phyloP scores from a whole-genome alignment of 2,888 invertebrate genomes.

The Temnothorax unifasciatus region DNA sequence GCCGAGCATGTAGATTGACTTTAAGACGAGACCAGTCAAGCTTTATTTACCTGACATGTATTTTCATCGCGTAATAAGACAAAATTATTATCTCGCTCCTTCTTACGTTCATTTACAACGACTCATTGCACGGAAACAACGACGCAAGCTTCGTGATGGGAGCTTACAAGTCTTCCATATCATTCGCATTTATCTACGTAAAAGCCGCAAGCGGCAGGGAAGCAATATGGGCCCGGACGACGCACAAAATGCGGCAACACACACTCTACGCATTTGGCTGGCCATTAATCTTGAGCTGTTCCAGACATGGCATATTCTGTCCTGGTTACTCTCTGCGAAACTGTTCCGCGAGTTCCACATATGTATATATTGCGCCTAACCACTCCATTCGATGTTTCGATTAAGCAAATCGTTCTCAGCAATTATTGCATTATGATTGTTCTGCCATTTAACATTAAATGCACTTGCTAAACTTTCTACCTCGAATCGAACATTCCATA shows the following conservation, averaged over 20 bases:
- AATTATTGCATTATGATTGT: conserved; percentile 48
- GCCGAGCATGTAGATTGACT: background rate
- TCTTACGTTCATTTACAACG: conserved; percentile 40
- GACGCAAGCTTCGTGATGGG: conserved; percentile 25
- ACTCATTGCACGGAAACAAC: conserved; percentile 43
- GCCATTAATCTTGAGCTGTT: conserved; percentile 79
- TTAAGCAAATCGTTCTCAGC: conserved; percentile 35
- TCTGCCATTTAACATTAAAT: conserved; percentile 33
- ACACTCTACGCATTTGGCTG: conserved; percentile 73
- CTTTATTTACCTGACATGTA: background rate
- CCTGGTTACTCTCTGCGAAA: conserved; percentile 25
- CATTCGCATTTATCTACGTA: conserved; percentile 60
- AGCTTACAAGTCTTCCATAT: conserved; percentile 53
- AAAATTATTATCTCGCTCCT: conserved; percentile 10
- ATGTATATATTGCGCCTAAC: background rate
- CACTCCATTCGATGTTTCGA: background rate
- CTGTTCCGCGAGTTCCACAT: background rate
- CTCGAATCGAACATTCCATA: background rate
- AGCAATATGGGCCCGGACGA: conserved; percentile 38
- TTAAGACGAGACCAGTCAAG: background rate
- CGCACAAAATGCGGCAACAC: conserved; percentile 71
- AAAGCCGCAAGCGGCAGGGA: conserved; percentile 50
- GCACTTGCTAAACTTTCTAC: conserved; percentile 3
- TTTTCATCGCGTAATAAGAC: conserved; percentile 11
- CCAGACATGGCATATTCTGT: conserved; percentile 69